Conservation (phyloP, 2,888 invertebrate species). For the Syrista parreyssii region DNA sequence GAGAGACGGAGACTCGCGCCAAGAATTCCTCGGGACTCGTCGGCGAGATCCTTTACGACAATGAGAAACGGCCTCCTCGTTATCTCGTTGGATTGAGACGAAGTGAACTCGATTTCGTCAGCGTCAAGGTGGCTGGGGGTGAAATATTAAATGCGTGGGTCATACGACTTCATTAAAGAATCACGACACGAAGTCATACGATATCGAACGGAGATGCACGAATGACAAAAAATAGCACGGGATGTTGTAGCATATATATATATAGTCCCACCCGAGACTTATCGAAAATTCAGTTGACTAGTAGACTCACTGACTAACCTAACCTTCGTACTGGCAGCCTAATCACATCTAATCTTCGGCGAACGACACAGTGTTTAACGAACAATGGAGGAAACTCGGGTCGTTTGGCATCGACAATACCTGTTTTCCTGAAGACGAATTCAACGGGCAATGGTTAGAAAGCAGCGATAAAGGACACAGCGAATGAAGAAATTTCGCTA, state of each 20-base stretch:
- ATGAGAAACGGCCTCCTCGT: background rate
- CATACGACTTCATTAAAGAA: background rate
- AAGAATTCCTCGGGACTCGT: background rate
- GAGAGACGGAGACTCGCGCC: background rate
- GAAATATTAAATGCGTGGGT: background rate
- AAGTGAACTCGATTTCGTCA: background rate
- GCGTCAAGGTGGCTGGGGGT: background rate
- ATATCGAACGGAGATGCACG: too few relatives aligned
- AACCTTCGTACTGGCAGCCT: background rate
- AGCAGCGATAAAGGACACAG: conserved; percentile 6
- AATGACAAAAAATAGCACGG: too few relatives aligned
- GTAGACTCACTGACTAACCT: background rate
- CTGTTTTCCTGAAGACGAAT: conserved; percentile 2
- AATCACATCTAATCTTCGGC: conserved; percentile 14
- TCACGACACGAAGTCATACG: background rate
- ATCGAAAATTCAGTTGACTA: too few relatives aligned
- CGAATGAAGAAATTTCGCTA: background rate
- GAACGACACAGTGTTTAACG: conserved; percentile 12
- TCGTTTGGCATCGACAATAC: conserved; percentile 17
- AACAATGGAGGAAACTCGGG: conserved; percentile 18
- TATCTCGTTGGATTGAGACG: background rate
- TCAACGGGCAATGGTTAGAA: background rate
- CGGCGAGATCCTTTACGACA: background rate
- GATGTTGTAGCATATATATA: too few relatives aligned
- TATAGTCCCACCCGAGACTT: too few relatives aligned